A percentile compares a stretch with the other conserved stretches of the same genome.
Conservation (phyloP, 2,888 invertebrate genomes). For the Cosmia pyralina region DNA sequence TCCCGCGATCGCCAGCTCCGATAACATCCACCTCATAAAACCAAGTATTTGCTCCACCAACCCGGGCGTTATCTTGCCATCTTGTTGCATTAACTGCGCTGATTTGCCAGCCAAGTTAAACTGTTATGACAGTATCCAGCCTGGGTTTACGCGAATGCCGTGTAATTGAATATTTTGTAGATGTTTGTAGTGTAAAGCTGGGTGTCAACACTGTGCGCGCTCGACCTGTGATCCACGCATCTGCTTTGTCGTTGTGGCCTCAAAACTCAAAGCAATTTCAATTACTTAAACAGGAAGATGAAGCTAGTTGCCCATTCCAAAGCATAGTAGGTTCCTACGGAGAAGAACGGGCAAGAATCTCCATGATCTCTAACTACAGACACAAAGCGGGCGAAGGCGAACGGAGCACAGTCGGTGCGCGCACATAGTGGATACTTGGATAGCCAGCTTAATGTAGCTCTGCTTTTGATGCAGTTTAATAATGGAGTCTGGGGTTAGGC, state of each 20-base stretch:
- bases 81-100: slow-evolving; percentile 64
- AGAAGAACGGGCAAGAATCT: too few relatives aligned
- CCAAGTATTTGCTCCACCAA: slow-evolving; percentile 51
- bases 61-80: slow-evolving; percentile 57
- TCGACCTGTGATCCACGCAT: neutral
- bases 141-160: slow-evolving; percentile 47
- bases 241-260: too few relatives aligned
- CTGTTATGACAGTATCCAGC: slow-evolving; percentile 49
- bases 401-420: neutral
- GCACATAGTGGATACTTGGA: neutral
- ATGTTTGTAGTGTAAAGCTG: slow-evolving; percentile 14
- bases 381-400: neutral
- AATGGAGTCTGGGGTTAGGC: slow-evolving; percentile 34
- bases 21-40: slow-evolving; percentile 58
- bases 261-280: too few relatives aligned
- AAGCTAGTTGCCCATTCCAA: too few relatives aligned
- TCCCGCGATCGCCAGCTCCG: slow-evolving; percentile 48
- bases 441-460: slow-evolving; percentile 14
- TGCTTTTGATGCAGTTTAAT: slow-evolving; percentile 40
- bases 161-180: slow-evolving; percentile 61
- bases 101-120: slow-evolving; percentile 61
- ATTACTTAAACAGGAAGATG: too few relatives aligned
- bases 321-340: too few relatives aligned
- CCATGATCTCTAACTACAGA: neutral
- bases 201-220: neutral